These are phyloP conservation scores for Prunella fulvescens DNA, from an alignment of 2,113 vertebrate genomes.

Conservation along the genomic window DNA sequence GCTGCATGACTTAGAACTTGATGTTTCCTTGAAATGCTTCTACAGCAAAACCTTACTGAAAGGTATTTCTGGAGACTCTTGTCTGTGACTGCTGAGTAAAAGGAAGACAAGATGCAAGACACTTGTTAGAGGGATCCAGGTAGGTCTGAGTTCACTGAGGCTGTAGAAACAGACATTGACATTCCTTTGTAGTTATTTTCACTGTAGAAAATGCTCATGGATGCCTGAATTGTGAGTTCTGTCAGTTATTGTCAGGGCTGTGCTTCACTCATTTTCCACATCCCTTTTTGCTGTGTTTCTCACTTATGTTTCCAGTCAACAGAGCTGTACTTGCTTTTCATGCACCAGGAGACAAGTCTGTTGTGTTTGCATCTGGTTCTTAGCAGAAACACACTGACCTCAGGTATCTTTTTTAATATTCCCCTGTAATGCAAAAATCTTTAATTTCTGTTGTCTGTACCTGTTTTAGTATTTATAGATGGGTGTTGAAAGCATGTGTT, in stretches of 20 bases:
- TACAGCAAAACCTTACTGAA: neutral
- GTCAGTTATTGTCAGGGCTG: neutral
- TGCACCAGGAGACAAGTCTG: neutral
- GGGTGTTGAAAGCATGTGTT: neutral
- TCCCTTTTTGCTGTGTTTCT: neutral
- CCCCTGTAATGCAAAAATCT: neutral
- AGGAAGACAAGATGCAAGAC: neutral
- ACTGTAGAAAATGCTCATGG: neutral
- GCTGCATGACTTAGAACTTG: neutral
- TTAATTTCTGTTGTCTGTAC: neutral
- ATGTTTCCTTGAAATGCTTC: neutral
- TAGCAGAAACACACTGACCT: neutral
- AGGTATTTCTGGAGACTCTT: neutral
- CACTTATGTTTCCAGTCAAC: neutral
- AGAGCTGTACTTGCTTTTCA: neutral
- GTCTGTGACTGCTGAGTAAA: neutral
- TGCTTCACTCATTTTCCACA: rapidly evolving
- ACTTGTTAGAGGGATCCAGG: neutral
- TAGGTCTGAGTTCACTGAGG: neutral
- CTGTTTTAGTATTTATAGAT: neutral
- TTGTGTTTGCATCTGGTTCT: neutral
- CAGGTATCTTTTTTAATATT: neutral
- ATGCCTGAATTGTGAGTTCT: neutral
- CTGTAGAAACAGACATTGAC: neutral
- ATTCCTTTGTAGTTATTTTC: neutral